Percentiles rank a stretch among this genome's conserved stretches.
Conservation (phyloP, 2,113 vertebrate genomes). For the Paedocypris sp. region DNA sequence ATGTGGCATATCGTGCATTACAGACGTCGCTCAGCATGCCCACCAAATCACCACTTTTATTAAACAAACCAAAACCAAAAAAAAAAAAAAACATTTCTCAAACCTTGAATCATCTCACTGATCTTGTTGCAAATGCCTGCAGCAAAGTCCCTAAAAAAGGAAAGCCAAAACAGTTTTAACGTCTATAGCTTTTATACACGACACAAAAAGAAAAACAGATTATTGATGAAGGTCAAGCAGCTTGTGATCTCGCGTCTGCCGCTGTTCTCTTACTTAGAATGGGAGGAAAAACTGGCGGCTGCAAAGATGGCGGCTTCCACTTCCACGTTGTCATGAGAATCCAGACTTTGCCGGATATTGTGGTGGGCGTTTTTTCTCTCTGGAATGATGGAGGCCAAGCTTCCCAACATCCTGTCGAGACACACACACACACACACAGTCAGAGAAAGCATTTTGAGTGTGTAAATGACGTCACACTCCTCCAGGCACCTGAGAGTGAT, state of each 20-base stretch:
- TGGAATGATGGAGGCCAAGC: slow-evolving; percentile 94
- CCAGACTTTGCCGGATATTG: slow-evolving; percentile 94
- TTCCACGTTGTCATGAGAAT: slow-evolving; percentile 95
- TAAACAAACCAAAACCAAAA: no score
- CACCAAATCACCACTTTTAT: no score
- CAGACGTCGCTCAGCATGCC: no score
- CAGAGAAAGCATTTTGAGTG: background rate
- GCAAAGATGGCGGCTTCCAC: slow-evolving; percentile 98
- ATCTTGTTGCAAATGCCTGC: slow-evolving; percentile 98
- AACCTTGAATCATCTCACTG: slow-evolving; percentile 99
- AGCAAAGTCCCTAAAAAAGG: slow-evolving; percentile 79
- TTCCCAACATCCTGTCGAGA: slow-evolving; percentile 81
- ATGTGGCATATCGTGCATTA: no score
- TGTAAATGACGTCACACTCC: background rate
- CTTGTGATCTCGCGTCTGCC: background rate
- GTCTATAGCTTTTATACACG: no score
- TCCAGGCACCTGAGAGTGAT: slow-evolving; percentile 80
- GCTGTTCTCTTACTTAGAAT: slow-evolving; percentile 80
- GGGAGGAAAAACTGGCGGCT: slow-evolving; percentile 92
- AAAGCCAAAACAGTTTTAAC: no score
- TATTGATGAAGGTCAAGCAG: no score
- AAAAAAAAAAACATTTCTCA: no score
- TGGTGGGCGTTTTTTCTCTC: slow-evolving; percentile 97
- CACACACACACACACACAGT: background rate
- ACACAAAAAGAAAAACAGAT: background rate